A percentile compares a stretch with the other conserved stretches of the same genome.
Evolutionary conservation across 2,113 vertebrate genomes (phyloP).

Genomic region (Larimichthys crocea): DNA sequence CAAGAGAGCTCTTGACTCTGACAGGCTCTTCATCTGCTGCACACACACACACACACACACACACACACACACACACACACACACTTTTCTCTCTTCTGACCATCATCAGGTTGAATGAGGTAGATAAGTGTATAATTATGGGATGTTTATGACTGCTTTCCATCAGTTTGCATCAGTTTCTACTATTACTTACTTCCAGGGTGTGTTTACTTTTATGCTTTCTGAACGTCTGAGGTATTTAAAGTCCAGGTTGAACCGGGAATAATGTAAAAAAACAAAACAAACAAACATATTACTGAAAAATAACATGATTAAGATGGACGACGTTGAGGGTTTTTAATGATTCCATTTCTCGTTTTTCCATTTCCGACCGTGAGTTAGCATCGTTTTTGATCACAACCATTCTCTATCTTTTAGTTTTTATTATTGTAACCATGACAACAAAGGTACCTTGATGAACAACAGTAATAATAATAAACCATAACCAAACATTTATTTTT

Average conservation of each 20-base stretch:
- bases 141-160: slow-evolving; percentile 59
- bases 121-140: slow-evolving; percentile 73
- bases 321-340: background rate
- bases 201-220: too few relatives aligned
- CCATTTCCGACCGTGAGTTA: too few relatives aligned
- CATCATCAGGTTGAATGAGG: slow-evolving; percentile 54
- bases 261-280: background rate
- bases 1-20: slow-evolving; percentile 74
- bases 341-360: too few relatives aligned
- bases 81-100: slow-evolving; percentile 27
- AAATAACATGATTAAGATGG: background rate
- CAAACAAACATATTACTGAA: background rate
- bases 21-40: slow-evolving; percentile 75
- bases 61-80: slow-evolving; percentile 43
- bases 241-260: slow-evolving; percentile 13
- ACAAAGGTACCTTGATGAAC: too few relatives aligned
- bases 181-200: slow-evolving; percentile 24
- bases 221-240: slow-evolving; percentile 13
- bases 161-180: slow-evolving; percentile 44
- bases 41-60: slow-evolving; percentile 37
- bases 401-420: background rate
- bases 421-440: background rate
- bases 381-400: background rate
- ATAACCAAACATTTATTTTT: too few relatives aligned
- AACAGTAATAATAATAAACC: too few relatives aligned